A percentile compares a stretch with the other conserved stretches of the same genome.
These are phyloP conservation scores for Acanthochromis polyacanthus DNA, from an alignment of 2,113 vertebrate genomes.

Conservation along the genomic window DNA sequence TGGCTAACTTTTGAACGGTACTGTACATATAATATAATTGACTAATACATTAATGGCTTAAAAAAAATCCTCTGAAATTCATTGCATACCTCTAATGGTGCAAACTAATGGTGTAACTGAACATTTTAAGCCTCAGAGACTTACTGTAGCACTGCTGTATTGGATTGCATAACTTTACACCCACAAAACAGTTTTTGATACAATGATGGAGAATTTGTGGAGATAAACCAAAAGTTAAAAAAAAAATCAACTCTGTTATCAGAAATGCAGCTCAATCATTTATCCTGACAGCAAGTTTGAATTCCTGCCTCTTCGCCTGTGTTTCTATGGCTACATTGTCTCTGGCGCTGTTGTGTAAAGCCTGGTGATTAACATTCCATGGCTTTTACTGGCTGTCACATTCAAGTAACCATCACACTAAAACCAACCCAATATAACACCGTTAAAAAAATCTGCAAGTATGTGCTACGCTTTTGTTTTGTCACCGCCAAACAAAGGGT, in stretches of 20 bases:
- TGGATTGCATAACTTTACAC: background rate
- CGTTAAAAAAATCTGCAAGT: constrained; percentile 23
- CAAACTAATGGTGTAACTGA: background rate
- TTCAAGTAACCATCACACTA: constrained; percentile 3
- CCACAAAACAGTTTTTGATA: background rate
- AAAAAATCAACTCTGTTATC: constrained; percentile 16
- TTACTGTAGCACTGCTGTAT: background rate
- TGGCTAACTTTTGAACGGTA: too few relatives aligned
- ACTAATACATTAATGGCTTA: too few relatives aligned
- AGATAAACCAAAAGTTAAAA: background rate
- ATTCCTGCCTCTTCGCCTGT: constrained; percentile 23
- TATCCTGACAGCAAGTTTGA: constrained; percentile 33
- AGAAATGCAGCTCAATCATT: constrained; percentile 37
- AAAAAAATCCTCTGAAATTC: background rate
- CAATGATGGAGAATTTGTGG: constrained; percentile 6
- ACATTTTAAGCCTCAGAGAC: background rate
- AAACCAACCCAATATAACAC: constrained; percentile 13
- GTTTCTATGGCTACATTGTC: constrained; percentile 63
- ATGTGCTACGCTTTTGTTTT: constrained; percentile 15
- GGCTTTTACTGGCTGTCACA: constrained; percentile 28
- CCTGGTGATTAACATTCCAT: constrained; percentile 48
- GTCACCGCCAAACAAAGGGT: constrained; percentile 45
- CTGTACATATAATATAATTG: too few relatives aligned
- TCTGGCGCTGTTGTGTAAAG: constrained; percentile 30
- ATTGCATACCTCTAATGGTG: background rate